A percentile compares a stretch with the other conserved stretches of the same genome.
Evolutionary conservation across 2,888 invertebrate genomes (phyloP).

Genomic region (Reticulitermes lucifugus): DNA sequence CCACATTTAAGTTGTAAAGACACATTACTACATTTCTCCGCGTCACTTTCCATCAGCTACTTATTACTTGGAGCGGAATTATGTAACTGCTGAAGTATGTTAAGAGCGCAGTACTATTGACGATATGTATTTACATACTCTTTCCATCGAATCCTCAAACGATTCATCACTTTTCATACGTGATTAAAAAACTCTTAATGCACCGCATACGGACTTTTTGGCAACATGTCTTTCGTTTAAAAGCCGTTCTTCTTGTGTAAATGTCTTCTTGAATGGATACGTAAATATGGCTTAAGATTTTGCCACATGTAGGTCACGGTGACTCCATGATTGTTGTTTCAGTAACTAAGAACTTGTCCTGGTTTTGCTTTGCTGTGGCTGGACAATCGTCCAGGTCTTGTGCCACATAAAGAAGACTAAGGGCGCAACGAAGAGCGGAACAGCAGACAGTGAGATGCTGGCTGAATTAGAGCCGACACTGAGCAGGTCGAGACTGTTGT

Average conservation of each 20-base stretch:
- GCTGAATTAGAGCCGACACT: not conserved
- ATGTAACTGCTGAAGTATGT: not conserved
- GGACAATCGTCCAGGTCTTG: not conserved
- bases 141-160: too few species aligned
- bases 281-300: not conserved
- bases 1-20: not conserved
- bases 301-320: not conserved
- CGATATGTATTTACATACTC: too few species aligned
- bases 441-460: too few species aligned
- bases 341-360: slow-evolving; percentile 6
- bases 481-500: slow-evolving; percentile 13
- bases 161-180: too few species aligned
- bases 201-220: too few species aligned
- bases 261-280: too few species aligned
- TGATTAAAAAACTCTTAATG: too few species aligned
- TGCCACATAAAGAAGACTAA: not conserved
- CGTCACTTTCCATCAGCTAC: not conserved
- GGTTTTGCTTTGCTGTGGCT: not conserved
- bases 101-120: too few species aligned
- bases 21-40: not conserved
- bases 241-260: too few species aligned
- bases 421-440: too few species aligned
- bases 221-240: too few species aligned
- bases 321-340: not conserved
- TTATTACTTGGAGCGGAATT: not conserved